These are phyloP conservation scores for Sesia apiformis DNA, from an alignment of 2,888 invertebrate species.

Conservation along the genomic window DNA sequence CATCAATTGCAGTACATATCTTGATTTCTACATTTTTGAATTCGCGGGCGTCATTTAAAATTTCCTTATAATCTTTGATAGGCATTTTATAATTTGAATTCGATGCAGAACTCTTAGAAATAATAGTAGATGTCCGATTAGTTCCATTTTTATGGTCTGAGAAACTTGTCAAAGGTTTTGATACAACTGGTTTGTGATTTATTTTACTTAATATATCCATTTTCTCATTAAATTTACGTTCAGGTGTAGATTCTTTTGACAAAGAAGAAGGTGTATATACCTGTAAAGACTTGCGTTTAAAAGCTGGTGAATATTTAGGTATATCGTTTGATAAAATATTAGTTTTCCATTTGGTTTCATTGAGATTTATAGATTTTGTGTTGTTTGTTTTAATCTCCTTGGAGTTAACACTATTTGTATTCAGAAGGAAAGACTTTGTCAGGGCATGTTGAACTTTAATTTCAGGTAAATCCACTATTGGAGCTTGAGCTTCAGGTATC, in stretches of 20 bases:
- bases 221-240: conserved; percentile 48
- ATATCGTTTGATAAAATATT: conserved; percentile 68
- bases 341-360: conserved; percentile 60
- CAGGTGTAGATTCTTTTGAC: conserved; percentile 66
- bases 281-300: conserved; percentile 83
- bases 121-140: conserved; percentile 24
- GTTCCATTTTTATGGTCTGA: conserved; percentile 35
- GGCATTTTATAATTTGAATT: conserved; percentile 21
- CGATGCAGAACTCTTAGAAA: conserved; percentile 22
- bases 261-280: conserved; percentile 71
- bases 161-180: conserved; percentile 33
- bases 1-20: conserved; percentile 61
- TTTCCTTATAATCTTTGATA: conserved; percentile 44
- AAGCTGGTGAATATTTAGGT: conserved; percentile 88
- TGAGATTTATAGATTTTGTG: conserved; percentile 37
- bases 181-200: conserved; percentile 27
- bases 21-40: conserved; percentile 62
- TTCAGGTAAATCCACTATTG: conserved; percentile 85
- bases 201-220: conserved; percentile 36
- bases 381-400: conserved; percentile 38
- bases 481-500: conserved; percentile 84
- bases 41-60: conserved; percentile 39
- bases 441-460: conserved; percentile 83
- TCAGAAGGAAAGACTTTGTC: conserved; percentile 56
- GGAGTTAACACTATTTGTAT: conserved; percentile 34